These are phyloP conservation scores for Pachycephala philippinensis DNA, from an alignment of 2,113 vertebrate species.

Conservation along the genomic window DNA sequence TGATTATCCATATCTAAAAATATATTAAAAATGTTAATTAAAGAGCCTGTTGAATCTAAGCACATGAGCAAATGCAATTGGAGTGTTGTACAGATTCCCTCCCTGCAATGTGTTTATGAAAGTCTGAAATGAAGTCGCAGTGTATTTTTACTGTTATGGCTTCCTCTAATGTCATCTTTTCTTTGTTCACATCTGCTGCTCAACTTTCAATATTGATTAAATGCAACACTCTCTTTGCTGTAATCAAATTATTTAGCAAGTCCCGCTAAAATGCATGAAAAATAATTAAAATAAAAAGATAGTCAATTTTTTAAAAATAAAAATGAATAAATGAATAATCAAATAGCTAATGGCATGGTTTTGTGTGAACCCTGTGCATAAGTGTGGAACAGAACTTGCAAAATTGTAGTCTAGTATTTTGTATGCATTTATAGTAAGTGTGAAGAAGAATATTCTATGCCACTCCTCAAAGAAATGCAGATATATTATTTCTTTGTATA, in stretches of 20 bases:
- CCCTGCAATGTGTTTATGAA: background rate
- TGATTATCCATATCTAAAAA: background rate
- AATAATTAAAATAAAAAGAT: background rate
- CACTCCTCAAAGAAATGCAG: background rate
- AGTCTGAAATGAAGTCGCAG: background rate
- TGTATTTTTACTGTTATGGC: background rate
- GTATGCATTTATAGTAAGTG: background rate
- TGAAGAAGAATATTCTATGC: background rate
- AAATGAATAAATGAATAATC: background rate
- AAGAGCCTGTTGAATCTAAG: background rate
- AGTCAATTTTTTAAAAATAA: background rate
- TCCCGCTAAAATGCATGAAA: background rate
- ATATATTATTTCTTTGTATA: background rate
- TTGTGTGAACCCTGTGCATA: background rate
- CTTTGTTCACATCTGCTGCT: background rate
- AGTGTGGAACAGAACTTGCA: background rate
- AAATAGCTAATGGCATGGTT: background rate
- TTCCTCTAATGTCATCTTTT: background rate
- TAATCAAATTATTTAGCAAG: background rate
- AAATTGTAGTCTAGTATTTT: background rate
- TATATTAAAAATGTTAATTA: background rate
- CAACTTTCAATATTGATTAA: background rate
- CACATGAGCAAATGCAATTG: background rate
- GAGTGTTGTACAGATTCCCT: background rate
- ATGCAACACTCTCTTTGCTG: background rate